Evolutionary conservation across 2,888 invertebrate species (phyloP), one percentile per base, ranked within the genome.

Genomic region (Papilio demoleus): DNA sequence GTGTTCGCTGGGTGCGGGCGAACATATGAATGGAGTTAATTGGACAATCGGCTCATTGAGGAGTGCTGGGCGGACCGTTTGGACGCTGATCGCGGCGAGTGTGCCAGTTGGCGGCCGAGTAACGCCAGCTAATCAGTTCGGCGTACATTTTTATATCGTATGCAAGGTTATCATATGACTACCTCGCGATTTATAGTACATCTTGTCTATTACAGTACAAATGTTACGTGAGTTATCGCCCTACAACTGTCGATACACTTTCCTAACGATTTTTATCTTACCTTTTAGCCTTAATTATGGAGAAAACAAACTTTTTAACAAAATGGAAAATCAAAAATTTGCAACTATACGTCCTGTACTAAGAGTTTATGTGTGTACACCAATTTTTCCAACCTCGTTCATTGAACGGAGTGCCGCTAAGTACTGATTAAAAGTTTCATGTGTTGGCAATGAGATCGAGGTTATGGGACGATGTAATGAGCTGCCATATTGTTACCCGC

Each of bases 21-120:
- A 77, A 83, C 83, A 87, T 87, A 88, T 90, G 90, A 91, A 91
- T 89, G 88, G 82, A 88, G 86, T 86, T 90, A 90, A 91, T 90
- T 89, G 87, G 84, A 84, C 84, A 83, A 84, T 86, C 84, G 81
- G 81, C 83, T 85, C 88, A 88, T 88, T 88, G 87, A 88, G 87
- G 84, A 85, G 83, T 81, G 86, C 79, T 82, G 82, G 81, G 78
- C 79, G 83, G 80, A 81, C 81, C 79, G 87, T 85, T 89, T 90
- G 90, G 88, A 88, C 79, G 79, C 75, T 79, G 81, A 76, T 67
- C 74, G 77, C 77, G 81, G 76, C 77, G 73, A 70, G 76, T 71
- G 80, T 90, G 91, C 91, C 91, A 91, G 88, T 86, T 91, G 90
- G 92, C 91, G 79, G 74, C 75, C 74, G 73, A 74, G 73, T 75